phyloP scores from a whole-genome alignment of 2,888 invertebrate genomes.

The Ormyrus labotus region DNA sequence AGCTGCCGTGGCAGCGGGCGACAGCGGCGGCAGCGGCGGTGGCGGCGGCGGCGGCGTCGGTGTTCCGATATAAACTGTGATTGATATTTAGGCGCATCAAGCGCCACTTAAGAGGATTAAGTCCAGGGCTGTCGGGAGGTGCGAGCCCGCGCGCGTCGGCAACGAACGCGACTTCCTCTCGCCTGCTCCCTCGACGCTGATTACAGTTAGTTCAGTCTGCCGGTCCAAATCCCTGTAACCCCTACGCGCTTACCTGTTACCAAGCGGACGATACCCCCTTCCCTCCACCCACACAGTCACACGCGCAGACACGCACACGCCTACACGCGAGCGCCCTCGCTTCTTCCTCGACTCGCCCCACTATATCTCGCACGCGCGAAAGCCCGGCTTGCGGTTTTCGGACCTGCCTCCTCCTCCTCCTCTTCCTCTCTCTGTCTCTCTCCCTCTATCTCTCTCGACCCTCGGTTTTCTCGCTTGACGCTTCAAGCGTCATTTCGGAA shows the following conservation, averaged over 20 bases:
- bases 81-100: constrained; percentile 73
- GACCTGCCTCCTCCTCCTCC: constrained; percentile 41
- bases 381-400: too few relatives aligned
- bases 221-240: constrained; percentile 70
- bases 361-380: background rate
- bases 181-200: constrained; percentile 68
- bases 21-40: constrained; percentile 41
- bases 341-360: constrained; percentile 43
- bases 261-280: constrained; percentile 59
- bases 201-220: constrained; percentile 72
- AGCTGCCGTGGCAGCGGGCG: too few relatives aligned
- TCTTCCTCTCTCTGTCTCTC: constrained; percentile 56
- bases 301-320: constrained; percentile 50
- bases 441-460: constrained; percentile 45
- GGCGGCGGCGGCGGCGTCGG: constrained; percentile 54
- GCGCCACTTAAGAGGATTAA: constrained; percentile 74
- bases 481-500: constrained; percentile 47
- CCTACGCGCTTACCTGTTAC: constrained; percentile 64
- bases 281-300: constrained; percentile 44
- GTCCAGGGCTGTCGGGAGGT: constrained; percentile 56
- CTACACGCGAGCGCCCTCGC: constrained; percentile 36
- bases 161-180: constrained; percentile 42
- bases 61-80: constrained; percentile 65
- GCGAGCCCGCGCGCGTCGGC: background rate
- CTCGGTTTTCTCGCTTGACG: constrained; percentile 54